A percentile compares a stretch with the other conserved stretches of the same genome.
Evolutionary conservation across 1,140 invertebrate species (phyloP).

Genomic region (Penaeus chinensis): DNA sequence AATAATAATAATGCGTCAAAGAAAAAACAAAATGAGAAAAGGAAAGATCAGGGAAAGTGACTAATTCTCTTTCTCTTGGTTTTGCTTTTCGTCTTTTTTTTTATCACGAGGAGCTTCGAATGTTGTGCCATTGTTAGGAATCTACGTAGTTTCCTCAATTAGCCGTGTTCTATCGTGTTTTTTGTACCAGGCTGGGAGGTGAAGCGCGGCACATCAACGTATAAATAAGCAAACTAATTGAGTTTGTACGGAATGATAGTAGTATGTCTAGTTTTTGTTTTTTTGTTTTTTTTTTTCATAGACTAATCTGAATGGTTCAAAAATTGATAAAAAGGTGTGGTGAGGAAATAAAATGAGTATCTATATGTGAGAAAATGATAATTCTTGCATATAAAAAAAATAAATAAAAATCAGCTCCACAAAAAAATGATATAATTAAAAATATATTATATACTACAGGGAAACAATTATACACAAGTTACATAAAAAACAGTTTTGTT

Average conservation of each 20-base stretch:
- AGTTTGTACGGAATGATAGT: conserved; percentile 34
- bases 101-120: conserved; percentile 27
- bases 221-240: conserved; percentile 32
- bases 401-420: too few relatives aligned
- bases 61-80: background rate
- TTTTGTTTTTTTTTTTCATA: too few relatives aligned
- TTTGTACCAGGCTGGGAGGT: conserved; percentile 58
- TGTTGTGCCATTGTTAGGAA: conserved; percentile 42
- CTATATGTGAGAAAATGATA: conserved; percentile 18
- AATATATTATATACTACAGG: conserved; percentile 16
- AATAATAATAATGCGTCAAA: conserved; percentile 32
- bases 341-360: conserved; percentile 13
- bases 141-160: conserved; percentile 46
- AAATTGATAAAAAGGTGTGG: conserved; percentile 17
- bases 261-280: conserved; percentile 32
- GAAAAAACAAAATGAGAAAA: background rate
- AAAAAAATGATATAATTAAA: background rate
- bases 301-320: conserved; percentile 48
- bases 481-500: conserved; percentile 37
- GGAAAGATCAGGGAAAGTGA: too few relatives aligned
- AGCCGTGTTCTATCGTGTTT: conserved; percentile 36
- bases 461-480: conserved; percentile 13
- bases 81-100: conserved; percentile 13
- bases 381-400: conserved; percentile 1
- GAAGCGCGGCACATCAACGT: conserved; percentile 43